These are phyloP conservation scores for Chiroxiphia lanceolata DNA, from an alignment of 2,797 vertebrate genomes.

Conservation along the genomic window DNA sequence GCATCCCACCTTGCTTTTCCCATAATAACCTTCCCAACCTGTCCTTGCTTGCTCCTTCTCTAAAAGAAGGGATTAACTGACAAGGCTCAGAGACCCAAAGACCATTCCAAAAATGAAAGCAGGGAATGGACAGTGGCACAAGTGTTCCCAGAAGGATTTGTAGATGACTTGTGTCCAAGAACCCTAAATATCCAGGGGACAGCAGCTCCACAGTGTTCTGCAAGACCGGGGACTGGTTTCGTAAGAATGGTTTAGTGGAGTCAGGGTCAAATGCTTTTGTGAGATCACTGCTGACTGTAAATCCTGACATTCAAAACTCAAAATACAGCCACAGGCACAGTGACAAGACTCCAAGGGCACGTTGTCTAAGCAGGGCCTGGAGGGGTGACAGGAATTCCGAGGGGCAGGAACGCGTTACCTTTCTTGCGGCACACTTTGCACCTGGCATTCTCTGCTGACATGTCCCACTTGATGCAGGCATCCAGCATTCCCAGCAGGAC, in stretches of 20 bases:
- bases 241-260: not conserved
- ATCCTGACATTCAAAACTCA: not conserved
- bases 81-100: not conserved
- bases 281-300: not conserved
- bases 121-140: not conserved
- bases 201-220: conserved; percentile 4
- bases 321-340: not conserved
- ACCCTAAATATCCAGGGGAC: not conserved
- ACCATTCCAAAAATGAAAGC: not conserved
- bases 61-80: not conserved
- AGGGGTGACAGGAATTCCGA: not conserved
- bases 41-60: not conserved
- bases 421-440: conserved; percentile 99
- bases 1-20: not conserved
- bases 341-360: not conserved
- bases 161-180: not conserved
- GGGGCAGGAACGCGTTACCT: conserved; percentile 76
- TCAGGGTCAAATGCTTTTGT: not conserved
- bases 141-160: not conserved
- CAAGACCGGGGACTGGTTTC: not conserved
- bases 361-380: not conserved
- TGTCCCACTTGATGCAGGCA: conserved; percentile 98
- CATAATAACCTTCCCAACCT: not conserved
- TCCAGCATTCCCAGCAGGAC: conserved; percentile 97
- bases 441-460: conserved; percentile 96